Conservation (phyloP, 2,797 vertebrate genomes). For the Darevskia mixta region DNA sequence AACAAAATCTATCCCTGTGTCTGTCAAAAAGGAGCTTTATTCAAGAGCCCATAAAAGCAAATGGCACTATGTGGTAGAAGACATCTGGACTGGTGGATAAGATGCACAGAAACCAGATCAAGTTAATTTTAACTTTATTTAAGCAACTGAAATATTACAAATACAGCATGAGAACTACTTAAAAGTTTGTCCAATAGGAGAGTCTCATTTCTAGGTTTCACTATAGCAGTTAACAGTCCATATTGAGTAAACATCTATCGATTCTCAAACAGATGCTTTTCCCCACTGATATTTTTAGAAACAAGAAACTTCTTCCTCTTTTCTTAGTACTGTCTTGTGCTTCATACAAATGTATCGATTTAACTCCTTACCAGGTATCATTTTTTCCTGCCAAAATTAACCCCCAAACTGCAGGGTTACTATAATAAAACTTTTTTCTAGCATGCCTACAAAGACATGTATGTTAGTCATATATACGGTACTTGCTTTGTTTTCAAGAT, state of each 20-base stretch:
- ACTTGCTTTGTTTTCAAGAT: too few species aligned
- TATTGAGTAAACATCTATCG: not conserved
- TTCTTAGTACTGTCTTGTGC: slow-evolving; percentile 12
- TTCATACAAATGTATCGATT: slow-evolving; percentile 5
- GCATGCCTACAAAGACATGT: too few species aligned
- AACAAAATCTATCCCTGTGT: not conserved
- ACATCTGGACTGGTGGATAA: slow-evolving; percentile 23
- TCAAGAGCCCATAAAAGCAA: accelerated
- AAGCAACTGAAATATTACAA: slow-evolving; percentile 4
- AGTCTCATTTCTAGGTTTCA: not conserved
- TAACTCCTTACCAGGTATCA: too few species aligned
- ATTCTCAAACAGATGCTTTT: not conserved
- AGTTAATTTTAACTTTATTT: slow-evolving; percentile 7
- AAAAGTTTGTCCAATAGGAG: not conserved
- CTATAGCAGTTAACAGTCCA: not conserved
- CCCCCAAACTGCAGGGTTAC: not conserved
- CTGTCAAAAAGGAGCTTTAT: not conserved
- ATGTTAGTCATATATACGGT: too few species aligned
- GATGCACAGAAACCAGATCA: slow-evolving; percentile 42
- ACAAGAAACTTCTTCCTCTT: slow-evolving; percentile 3
- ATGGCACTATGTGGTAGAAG: not conserved
- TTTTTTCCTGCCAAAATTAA: not conserved
- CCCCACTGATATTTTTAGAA: not conserved
- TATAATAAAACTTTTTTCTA: too few species aligned
- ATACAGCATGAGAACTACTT: not conserved